Evolutionary conservation across 1,140 invertebrate genomes (phyloP).

Genomic region (Magallana gigas): DNA sequence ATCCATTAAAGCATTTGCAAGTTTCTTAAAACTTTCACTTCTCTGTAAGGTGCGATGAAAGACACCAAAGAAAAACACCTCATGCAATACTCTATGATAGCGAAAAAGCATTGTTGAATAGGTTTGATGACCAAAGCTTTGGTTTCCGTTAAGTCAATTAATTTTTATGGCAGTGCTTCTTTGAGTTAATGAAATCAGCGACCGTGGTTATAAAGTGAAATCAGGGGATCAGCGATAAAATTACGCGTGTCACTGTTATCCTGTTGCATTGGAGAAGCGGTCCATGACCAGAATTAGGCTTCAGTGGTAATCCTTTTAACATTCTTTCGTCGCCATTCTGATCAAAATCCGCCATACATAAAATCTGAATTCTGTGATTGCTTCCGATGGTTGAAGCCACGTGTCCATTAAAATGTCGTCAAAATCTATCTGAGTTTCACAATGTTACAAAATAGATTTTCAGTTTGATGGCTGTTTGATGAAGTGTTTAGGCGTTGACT

Average conservation of each 20-base stretch:
- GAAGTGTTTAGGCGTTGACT: not conserved
- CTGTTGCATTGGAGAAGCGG: conserved; percentile 2
- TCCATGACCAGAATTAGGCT: conserved; percentile 9
- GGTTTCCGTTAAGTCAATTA: conserved; percentile 32
- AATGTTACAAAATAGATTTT: conserved; percentile 13
- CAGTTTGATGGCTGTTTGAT: not conserved
- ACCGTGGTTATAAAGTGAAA: conserved; percentile 19
- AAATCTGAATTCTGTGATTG: conserved; percentile 31
- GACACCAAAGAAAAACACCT: no score
- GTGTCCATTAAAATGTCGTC: conserved; percentile 4
- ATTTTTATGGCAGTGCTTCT: conserved; percentile 28
- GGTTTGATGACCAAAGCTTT: conserved; percentile 3
- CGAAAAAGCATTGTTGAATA: not conserved
- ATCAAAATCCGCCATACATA: not conserved
- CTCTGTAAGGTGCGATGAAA: not conserved
- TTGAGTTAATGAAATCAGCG: conserved; percentile 28
- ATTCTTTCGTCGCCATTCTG: conserved; percentile 19
- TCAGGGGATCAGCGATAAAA: conserved; percentile 11
- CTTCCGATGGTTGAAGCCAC: conserved; percentile 24
- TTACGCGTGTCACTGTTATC: not conserved
- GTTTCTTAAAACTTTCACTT: not conserved
- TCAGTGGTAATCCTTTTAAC: conserved; percentile 16
- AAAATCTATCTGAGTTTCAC: not conserved
- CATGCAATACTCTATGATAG: not conserved
- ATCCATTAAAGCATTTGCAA: not conserved